A percentile compares a stretch with the other conserved stretches of the same genome.
Evolutionary conservation across 2,888 invertebrate genomes (phyloP).

Genomic region (Sarcophaga variegata): DNA sequence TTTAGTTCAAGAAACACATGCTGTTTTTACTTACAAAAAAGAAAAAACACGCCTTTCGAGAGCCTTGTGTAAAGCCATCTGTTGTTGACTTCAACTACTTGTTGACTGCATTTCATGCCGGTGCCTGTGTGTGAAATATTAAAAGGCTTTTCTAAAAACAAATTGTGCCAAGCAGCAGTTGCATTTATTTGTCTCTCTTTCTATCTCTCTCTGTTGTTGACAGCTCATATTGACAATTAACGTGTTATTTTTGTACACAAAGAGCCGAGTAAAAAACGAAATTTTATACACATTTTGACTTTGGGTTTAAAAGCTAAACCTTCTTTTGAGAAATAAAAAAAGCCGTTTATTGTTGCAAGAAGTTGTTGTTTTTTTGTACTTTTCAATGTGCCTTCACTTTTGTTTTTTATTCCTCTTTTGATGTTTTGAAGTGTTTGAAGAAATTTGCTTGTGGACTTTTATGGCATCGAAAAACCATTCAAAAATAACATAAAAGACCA

Average conservation of each 20-base stretch:
- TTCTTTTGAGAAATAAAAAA: too few relatives aligned
- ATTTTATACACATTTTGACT: too few relatives aligned
- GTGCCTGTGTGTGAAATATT: background rate
- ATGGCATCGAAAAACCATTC: too few relatives aligned
- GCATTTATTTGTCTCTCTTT: background rate
- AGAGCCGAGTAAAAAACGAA: too few relatives aligned
- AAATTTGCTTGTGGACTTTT: too few relatives aligned
- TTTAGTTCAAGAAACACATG: too few relatives aligned
- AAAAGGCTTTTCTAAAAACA: too few relatives aligned
- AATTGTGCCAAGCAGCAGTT: too few relatives aligned
- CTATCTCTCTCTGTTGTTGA: slow-evolving; percentile 45
- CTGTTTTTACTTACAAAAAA: too few relatives aligned
- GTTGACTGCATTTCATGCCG: slow-evolving; percentile 34
- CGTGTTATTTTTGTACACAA: slow-evolving; percentile 45
- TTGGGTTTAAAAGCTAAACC: too few relatives aligned
- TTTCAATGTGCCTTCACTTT: slow-evolving; percentile 51
- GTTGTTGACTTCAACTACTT: slow-evolving; percentile 52
- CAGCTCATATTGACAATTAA: slow-evolving; percentile 61
- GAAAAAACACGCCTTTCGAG: slow-evolving; percentile 3
- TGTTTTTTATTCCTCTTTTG: slow-evolving; percentile 4
- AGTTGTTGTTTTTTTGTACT: slow-evolving; percentile 14
- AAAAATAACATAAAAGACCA: too few relatives aligned
- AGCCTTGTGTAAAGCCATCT: slow-evolving; percentile 26
- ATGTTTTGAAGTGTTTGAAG: too few relatives aligned
- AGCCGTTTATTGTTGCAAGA: slow-evolving; percentile 10